A percentile compares a stretch with the other conserved stretches of the same genome.
Conservation (phyloP, 2,797 vertebrate genomes). For the Enteromius argenteus region DNA sequence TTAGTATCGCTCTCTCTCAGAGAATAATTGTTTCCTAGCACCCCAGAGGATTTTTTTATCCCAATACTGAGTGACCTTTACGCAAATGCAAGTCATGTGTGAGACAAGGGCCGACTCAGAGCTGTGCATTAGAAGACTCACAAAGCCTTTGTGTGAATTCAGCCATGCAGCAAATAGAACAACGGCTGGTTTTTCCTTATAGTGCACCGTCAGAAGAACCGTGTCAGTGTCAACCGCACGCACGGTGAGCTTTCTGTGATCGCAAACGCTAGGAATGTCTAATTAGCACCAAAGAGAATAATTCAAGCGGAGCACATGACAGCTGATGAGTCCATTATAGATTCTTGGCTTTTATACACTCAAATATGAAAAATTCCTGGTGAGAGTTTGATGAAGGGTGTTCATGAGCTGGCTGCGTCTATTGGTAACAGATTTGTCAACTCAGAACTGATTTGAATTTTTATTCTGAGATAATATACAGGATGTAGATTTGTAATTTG, state of each 20-base stretch:
- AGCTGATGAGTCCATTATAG: conserved; percentile 19
- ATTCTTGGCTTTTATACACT: conserved; percentile 33
- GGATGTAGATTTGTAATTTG: not conserved
- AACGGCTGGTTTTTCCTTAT: conserved; percentile 30
- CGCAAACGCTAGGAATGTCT: conserved; percentile 62
- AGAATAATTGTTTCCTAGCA: conserved; percentile 68
- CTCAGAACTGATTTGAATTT: not conserved
- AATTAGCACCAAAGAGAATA: conserved; percentile 66
- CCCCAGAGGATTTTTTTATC: conserved; percentile 57
- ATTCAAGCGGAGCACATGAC: conserved; percentile 42
- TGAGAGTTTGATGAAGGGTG: not conserved
- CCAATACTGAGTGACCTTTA: conserved; percentile 76
- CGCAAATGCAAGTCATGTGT: conserved; percentile 78
- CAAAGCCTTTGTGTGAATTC: conserved; percentile 70
- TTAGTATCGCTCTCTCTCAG: conserved; percentile 69
- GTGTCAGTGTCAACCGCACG: conserved; percentile 50
- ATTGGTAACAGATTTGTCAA: not conserved
- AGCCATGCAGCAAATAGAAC: conserved; percentile 77
- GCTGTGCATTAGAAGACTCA: conserved; percentile 55
- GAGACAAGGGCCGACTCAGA: conserved; percentile 70
- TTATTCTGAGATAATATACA: not conserved
- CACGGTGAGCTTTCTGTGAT: conserved; percentile 54
- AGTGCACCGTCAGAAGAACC: not conserved
- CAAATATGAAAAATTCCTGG: conserved; percentile 8
- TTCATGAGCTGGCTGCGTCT: not conserved